Base-by-base conservation (phyloP, 2,888 invertebrate genomes). In the Slavum lentiscoides region DNA sequence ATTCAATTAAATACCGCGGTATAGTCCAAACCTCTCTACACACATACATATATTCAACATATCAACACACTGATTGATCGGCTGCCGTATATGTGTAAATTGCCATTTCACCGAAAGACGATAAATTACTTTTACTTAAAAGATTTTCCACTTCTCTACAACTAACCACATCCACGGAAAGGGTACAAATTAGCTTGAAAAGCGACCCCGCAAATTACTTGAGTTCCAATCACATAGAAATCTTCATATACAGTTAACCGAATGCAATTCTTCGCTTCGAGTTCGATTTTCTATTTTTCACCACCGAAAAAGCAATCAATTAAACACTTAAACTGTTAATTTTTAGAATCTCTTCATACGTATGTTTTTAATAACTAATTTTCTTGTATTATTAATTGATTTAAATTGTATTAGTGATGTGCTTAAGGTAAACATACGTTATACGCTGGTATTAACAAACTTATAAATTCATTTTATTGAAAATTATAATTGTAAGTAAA, bases 41-140 rank as follows among this genome's bases (percentile, higher is more conserved):
- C 7, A 70, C 39, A 55, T 55, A n/a, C 11, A 66, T 53, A 39
- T 11, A 49, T 49, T 9, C 15, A 37, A 43, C 37, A 66, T 30
- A 80, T 55, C 80, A 80, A 70, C 77, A 55, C 64, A 55, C 72
- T 80, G 80, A 80, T 80, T 80, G 80, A 80, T 80, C 43, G 70
- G 43, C 55, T 58, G 64, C 69, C 64, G 72, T 58, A 80, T 58
- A 64, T 58, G 80, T 72, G 80, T 72, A 80, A 72, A 80, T 72
- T 72, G 72, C 70, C 58, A 80, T 72, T 72, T 72, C 72, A 23
- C 23, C 19, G 70, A 64, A 72, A 66, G 43, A 72, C 80, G 80
- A 80, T 80, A 72, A 72, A 80, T 80, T 80, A 72, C 72, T 23
- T 23, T 66, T 80, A 58, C 80, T 72, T 72, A 72, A 77, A 69